Conservation (phyloP, 2,797 vertebrate species). For the Artibeus jamaicensis region DNA sequence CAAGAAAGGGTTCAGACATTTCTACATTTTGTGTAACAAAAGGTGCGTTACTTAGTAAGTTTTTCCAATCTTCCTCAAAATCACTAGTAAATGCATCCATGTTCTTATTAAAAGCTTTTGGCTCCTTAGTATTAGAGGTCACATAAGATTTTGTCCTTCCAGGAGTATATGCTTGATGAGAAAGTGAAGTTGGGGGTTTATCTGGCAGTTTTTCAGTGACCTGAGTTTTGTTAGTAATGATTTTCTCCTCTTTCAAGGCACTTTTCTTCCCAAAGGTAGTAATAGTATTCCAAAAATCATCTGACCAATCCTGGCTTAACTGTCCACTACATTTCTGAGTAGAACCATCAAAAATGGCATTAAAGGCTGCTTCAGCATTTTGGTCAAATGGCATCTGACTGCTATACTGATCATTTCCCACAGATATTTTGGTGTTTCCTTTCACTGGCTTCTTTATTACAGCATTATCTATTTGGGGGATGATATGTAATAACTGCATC, state of each 20-base stretch:
- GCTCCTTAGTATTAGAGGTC: neutral
- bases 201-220: neutral
- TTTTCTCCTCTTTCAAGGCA: constrained; percentile 52
- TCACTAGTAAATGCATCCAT: constrained; percentile 58
- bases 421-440: constrained; percentile 21
- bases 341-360: constrained; percentile 90
- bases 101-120: constrained; percentile 33
- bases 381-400: constrained; percentile 77
- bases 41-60: constrained; percentile 87
- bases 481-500: neutral
- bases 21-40: constrained; percentile 89
- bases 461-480: constrained; percentile 45
- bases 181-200: constrained; percentile 9
- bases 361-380: constrained; percentile 85
- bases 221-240: constrained; percentile 43
- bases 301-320: constrained; percentile 84
- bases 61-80: constrained; percentile 90
- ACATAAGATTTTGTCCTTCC: constrained; percentile 16
- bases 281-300: constrained; percentile 63
- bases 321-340: constrained; percentile 87
- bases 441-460: constrained; percentile 49
- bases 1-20: constrained; percentile 81
- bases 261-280: constrained; percentile 67
- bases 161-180: neutral
- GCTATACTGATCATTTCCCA: constrained; percentile 27